Base-by-base conservation (phyloP, 2,113 vertebrate genomes). In the Caloenas nicobarica region DNA sequence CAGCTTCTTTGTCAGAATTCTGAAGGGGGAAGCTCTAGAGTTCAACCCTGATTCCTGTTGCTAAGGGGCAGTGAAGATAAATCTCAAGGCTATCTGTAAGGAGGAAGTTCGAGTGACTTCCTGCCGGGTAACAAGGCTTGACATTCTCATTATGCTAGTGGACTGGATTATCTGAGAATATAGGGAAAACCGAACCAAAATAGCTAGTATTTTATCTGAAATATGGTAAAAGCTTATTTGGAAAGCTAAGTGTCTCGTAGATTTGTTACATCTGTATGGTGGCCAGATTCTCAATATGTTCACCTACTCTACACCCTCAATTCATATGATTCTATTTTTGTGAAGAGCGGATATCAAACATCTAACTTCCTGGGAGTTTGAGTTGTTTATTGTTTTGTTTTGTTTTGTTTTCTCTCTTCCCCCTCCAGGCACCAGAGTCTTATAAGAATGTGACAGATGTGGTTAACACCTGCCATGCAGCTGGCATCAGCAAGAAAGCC, bases 401-500 rank as follows among this genome's bases (percentile, higher is more conserved):
- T 82, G 9, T 68, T 8, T 2, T 4, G 7, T 64, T 25, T 34
- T 7, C n/a, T 51, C 53, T 60, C 61, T 79, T 50, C 51, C 56
- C 16, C 11, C 36, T 89, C 60, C 93, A 99, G 99, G 99, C 99
- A 88, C 99, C 99, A 7, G 99, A 99, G 80, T 99, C 99, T 18
- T 99, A 99, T 46, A 99, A 99, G 95, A 99, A 99, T 0, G 99
- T 99, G 95, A 99, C 99, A 0, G 99, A 99, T 58, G 99, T 99
- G 14, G 99, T 99, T 57, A 98, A 99, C 94, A 99, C 99, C 33
- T 99, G 99, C 93, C 99, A 99, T 1, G 98, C 99, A 62, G 99
- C 99, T 13, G 99, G 99, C 13, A 99, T 99, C 98, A 99, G 99
- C 91, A 99, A 98, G 98, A 99, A 99, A 96, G 99, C 99, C 70